Evolutionary conservation across 2,113 vertebrate genomes (phyloP).

Genomic region (Actenoides hombroni): DNA sequence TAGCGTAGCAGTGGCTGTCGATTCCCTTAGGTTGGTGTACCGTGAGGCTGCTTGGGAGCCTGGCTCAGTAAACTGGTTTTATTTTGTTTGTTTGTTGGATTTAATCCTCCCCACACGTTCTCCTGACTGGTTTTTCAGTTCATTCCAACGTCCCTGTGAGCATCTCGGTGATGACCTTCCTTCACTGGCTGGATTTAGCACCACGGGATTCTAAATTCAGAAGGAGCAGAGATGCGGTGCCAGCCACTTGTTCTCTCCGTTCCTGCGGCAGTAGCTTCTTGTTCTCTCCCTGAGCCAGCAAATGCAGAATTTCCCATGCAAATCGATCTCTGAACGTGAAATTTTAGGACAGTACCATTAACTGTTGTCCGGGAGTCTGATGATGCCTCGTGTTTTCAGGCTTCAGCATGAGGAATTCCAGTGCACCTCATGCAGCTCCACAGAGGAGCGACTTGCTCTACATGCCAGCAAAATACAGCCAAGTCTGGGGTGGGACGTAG

Average conservation of each 20-base stretch:
- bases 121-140: not conserved
- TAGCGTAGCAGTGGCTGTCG: not conserved
- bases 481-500: not conserved
- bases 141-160: not conserved
- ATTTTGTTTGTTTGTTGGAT: not conserved
- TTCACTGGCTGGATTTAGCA: not conserved
- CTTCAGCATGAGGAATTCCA: not conserved
- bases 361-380: not conserved
- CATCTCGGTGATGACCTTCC: not conserved
- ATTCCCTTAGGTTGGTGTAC: not conserved
- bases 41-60: not conserved
- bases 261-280: not conserved
- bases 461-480: not conserved
- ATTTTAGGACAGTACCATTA: not conserved
- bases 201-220: not conserved
- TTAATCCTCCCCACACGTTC: not conserved
- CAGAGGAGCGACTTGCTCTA: not conserved
- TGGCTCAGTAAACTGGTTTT: not conserved
- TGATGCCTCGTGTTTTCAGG: accelerated
- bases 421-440: accelerated
- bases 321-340: not conserved
- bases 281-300: not conserved
- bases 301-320: not conserved
- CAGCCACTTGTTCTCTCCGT: not conserved
- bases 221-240: not conserved